A percentile compares a stretch with the other conserved stretches of the same genome.
Conservation (phyloP, 2,113 vertebrate species). For the Pomatorhinus ruficollis region DNA sequence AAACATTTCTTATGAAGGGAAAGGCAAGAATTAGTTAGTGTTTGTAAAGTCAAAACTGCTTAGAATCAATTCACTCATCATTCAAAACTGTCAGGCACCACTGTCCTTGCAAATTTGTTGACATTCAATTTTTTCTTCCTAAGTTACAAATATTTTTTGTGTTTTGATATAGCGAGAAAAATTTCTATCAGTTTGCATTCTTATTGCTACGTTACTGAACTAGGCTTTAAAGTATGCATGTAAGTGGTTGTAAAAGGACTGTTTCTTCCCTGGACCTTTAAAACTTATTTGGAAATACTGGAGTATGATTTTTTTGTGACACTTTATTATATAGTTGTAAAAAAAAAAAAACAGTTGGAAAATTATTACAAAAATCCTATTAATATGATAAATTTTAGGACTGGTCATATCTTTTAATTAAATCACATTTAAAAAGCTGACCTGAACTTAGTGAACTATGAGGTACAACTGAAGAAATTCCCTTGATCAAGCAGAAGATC, state of each 20-base stretch:
- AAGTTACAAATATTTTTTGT: neutral
- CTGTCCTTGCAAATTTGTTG: neutral
- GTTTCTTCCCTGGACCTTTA: neutral
- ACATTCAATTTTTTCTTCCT: neutral
- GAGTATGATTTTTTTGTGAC: neutral
- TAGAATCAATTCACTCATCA: neutral
- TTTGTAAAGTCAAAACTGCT: neutral
- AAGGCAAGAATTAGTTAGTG: neutral
- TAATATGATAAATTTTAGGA: neutral
- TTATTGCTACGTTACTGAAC: neutral
- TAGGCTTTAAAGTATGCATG: neutral
- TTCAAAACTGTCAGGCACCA: neutral
- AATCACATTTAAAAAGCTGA: neutral
- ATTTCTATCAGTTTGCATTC: neutral
- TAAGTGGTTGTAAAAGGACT: neutral
- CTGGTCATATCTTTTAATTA: conserved; percentile 12
- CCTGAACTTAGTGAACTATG: neutral
- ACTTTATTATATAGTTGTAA: neutral
- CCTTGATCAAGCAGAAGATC: conserved; percentile 14
- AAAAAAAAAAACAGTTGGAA: neutral
- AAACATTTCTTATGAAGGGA: neutral
- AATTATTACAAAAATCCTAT: neutral
- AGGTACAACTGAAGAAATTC: neutral
- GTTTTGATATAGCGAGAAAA: neutral
- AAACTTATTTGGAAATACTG: neutral